Conservation (phyloP, 2,888 invertebrate genomes). For the Ornithoptera priamus region DNA sequence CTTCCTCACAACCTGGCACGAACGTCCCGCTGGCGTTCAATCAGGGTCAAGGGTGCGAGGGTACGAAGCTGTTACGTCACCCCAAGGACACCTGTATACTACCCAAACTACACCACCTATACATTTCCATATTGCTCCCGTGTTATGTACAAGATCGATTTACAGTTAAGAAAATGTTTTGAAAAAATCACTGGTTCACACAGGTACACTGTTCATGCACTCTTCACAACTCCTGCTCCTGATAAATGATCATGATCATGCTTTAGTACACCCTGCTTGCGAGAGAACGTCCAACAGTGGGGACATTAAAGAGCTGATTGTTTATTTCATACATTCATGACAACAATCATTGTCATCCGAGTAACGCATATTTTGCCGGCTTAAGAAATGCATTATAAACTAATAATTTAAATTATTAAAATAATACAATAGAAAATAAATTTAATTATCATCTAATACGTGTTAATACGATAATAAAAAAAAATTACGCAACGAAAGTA, state of each 20-base stretch:
- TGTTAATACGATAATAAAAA: slow-evolving; percentile 6
- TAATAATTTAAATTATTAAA: neutral
- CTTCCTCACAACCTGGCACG: slow-evolving; percentile 39
- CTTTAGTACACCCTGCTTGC: too few species aligned
- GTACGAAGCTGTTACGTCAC: slow-evolving; percentile 26
- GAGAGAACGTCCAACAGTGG: too few species aligned
- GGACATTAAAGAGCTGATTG: too few species aligned
- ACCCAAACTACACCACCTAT: slow-evolving; percentile 9
- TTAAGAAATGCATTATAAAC: neutral
- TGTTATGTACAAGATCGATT: neutral
- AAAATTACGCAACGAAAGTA: slow-evolving; percentile 50
- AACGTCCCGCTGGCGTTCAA: slow-evolving; percentile 37
- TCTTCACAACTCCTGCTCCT: neutral
- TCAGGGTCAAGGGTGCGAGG: slow-evolving; percentile 45
- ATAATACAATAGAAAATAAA: neutral
- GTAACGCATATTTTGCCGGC: neutral
- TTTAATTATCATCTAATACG: neutral
- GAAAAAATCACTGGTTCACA: neutral
- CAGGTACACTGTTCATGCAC: neutral
- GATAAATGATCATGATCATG: too few species aligned
- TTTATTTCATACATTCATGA: too few species aligned
- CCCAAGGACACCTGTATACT: slow-evolving; percentile 1
- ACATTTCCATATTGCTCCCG: slow-evolving; percentile 1
- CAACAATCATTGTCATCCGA: neutral
- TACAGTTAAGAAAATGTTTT: neutral